phyloP scores from a whole-genome alignment of 2,113 vertebrate genomes.

The Riparia riparia region DNA sequence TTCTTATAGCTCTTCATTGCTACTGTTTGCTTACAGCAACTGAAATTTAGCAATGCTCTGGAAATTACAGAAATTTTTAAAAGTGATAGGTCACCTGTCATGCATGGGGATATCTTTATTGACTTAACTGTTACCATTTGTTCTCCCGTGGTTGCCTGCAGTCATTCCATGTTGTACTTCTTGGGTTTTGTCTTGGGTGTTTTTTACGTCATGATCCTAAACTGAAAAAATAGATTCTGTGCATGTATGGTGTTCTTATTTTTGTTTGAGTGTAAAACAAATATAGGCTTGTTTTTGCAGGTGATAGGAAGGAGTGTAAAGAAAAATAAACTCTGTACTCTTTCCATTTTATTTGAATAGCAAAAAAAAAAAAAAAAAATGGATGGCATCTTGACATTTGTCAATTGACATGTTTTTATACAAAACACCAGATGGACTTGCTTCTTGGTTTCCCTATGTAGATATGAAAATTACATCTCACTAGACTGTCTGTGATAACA shows the following conservation, averaged over 20 bases:
- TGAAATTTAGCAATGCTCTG: neutral
- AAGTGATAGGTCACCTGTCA: neutral
- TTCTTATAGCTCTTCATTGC: neutral
- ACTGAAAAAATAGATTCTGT: neutral
- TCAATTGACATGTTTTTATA: neutral
- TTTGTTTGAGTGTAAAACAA: neutral
- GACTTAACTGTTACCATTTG: neutral
- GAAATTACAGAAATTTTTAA: neutral
- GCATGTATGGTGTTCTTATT: neutral
- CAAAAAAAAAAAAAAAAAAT: neutral
- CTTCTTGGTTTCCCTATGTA: neutral
- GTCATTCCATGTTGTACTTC: neutral
- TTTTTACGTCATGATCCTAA: neutral
- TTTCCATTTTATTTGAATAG: neutral
- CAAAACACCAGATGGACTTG: neutral
- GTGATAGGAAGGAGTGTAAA: neutral
- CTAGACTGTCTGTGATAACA: neutral
- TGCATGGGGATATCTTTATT: neutral
- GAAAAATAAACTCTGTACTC: neutral
- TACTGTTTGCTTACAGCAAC: neutral
- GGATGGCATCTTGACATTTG: neutral
- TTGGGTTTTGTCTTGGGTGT: neutral
- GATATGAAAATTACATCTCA: neutral
- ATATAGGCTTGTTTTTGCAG: neutral
- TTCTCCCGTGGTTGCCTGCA: fast-evolving